Base-by-base conservation (phyloP, 2,888 invertebrate species). In the Apotomis capreana region DNA sequence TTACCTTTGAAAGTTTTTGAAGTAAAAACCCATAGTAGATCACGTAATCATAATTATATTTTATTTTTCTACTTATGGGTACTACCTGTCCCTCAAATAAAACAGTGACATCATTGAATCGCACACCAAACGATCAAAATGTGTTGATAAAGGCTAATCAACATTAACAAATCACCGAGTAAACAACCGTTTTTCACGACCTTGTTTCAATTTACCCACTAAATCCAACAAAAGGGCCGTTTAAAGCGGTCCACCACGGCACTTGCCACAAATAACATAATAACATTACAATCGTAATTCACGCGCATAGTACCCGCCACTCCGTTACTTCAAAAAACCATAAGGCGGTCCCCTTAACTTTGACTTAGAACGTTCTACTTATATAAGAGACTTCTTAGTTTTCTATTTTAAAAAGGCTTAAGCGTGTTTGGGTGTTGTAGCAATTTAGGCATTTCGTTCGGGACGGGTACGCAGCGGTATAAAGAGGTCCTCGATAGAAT, bases 211-310 rank as follows among this genome's bases (percentile, higher is more conserved):
- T 70, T 44, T 57, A 63, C 40, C 36, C 44, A 37, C 46, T 54
- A 65, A 64, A 51, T 26, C 44, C 10, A 46, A 46, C 15, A 65
- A 59, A 57, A 49, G 13, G 46, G 55, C 15, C 46, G 49, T 57
- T 62, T 40, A 57, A 70, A 59, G 44, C 62, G 37, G 52, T 13
- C 44, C 36, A 8, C 37, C 12, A 44, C 62, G 37, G n/a, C 58
- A 59, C 54, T 65, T 12, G 58, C 62, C 15, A 44, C 64, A 54
- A 70, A 70, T 59, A 65, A 70, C 64, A 65, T 60, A 60, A 70
- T 59, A 64, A 54, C 52, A 52, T 64, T 65, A 54, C n/a, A 52
- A 44, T 64, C 49, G 2, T 49, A 49, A 64, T 55, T 55, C 44
- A 64, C 26, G 1, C 10, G 26, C 26, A 36, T 2, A 62, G 9